Evolutionary conservation across 2,888 invertebrate genomes (phyloP).

Genomic region (Scotopteryx bipunctaria): DNA sequence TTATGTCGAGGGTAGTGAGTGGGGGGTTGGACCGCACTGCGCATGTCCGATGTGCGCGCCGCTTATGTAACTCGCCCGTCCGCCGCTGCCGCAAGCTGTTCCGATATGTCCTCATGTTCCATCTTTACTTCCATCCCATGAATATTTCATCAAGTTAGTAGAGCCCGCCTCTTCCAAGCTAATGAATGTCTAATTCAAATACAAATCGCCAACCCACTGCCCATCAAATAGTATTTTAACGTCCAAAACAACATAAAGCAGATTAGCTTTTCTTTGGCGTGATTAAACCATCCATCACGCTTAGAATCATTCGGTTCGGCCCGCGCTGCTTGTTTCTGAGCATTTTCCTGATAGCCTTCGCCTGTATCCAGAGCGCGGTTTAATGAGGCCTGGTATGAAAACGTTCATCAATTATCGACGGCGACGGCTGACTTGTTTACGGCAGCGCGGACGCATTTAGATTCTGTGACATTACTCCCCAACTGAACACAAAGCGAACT

Average conservation of each 20-base stretch:
- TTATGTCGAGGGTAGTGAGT: conserved; percentile 76
- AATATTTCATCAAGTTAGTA: conserved; percentile 56
- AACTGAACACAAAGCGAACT: conserved; percentile 52
- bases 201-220: conserved; percentile 21
- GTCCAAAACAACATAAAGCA: conserved; percentile 30
- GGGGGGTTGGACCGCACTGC: conserved; percentile 65
- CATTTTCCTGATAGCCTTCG: conserved; percentile 70
- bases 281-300: conserved; percentile 46
- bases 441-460: conserved; percentile 77
- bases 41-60: conserved; percentile 68
- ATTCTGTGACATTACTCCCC: conserved; percentile 68
- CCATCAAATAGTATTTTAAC: conserved; percentile 24
- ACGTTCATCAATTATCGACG: conserved; percentile 81
- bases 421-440: conserved; percentile 76
- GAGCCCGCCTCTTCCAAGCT: conserved; percentile 41
- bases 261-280: conserved; percentile 39
- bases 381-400: conserved; percentile 79
- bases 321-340: conserved; percentile 49
- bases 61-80: conserved; percentile 72
- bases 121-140: conserved; percentile 45
- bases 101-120: conserved; percentile 40
- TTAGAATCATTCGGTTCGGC: conserved; percentile 36
- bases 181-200: conserved; percentile 43
- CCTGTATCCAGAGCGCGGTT: conserved; percentile 73
- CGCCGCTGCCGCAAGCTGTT: conserved; percentile 47